Conservation (phyloP, 37 sponge, comb jelly and placozoan genomes). For the Halisarca cf. caerulea region DNA sequence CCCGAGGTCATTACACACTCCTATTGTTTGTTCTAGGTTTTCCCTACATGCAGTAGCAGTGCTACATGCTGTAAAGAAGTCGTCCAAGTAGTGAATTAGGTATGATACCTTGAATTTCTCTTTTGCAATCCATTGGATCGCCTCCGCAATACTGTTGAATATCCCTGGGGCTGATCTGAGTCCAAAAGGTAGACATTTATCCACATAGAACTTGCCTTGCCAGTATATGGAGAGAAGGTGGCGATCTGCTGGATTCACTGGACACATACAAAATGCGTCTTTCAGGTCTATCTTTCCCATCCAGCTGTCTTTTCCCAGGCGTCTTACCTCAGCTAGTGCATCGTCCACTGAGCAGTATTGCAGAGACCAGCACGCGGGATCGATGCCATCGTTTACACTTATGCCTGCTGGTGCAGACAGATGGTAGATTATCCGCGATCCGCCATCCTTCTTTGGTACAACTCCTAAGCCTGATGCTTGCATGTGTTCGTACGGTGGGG, state of each 20-base stretch:
- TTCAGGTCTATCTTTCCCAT: constrained; percentile 19
- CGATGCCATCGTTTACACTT: constrained; percentile 38
- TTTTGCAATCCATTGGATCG: neutral
- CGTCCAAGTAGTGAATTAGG: constrained; percentile 29
- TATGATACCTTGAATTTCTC: neutral
- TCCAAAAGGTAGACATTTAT: constrained; percentile 27
- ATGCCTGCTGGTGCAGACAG: constrained; percentile 12
- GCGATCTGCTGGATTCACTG: constrained; percentile 13
- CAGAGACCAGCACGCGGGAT: constrained; percentile 33
- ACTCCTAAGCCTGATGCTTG: constrained; percentile 37
- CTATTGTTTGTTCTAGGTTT: neutral
- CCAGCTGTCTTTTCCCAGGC: neutral
- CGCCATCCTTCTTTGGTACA: neutral
- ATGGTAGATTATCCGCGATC: constrained; percentile 21
- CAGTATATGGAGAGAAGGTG: constrained; percentile 10
- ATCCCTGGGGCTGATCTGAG: constrained; percentile 19
- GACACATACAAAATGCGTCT: constrained; percentile 8
- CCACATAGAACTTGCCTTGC: constrained; percentile 31
- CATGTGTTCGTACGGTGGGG: constrained; percentile 40
- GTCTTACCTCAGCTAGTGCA: neutral
- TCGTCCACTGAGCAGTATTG: neutral
- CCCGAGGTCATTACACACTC: neutral
- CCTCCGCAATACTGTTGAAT: constrained; percentile 2
- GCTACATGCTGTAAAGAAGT: neutral
- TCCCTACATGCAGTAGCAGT: neutral